Evolutionary conservation across 2,797 vertebrate genomes (phyloP).

Genomic region (Mormyrops attenuatus): DNA sequence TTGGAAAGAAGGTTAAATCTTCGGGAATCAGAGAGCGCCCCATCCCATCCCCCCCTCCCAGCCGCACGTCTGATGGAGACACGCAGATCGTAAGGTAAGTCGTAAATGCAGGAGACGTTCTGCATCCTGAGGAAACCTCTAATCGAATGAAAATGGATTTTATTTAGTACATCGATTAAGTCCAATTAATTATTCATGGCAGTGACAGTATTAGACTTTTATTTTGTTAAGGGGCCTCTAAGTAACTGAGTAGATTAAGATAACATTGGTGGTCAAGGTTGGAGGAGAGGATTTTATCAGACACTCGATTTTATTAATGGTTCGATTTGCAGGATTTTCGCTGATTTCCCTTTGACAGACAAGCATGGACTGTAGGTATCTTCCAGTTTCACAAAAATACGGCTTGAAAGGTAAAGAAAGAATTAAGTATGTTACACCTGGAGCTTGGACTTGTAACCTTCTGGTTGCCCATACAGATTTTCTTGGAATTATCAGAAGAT

Average conservation of each 20-base stretch:
- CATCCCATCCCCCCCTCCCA: not conserved
- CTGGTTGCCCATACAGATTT: not conserved
- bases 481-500: not conserved
- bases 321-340: not conserved
- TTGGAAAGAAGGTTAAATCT: conserved; percentile 21
- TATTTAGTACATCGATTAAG: conserved; percentile 75
- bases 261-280: conserved; percentile 67
- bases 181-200: conserved; percentile 99
- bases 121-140: conserved; percentile 79
- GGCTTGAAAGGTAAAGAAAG: not conserved
- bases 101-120: conserved; percentile 57
- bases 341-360: not conserved
- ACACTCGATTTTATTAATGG: conserved; percentile 45
- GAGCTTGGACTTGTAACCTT: not conserved
- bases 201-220: conserved; percentile 83
- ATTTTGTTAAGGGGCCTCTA: conserved; percentile 79
- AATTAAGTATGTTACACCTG: not conserved
- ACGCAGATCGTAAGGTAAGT: conserved; percentile 47
- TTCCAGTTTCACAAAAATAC: not conserved
- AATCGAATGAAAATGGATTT: conserved; percentile 98
- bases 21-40: not conserved
- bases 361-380: not conserved
- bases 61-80: conserved; percentile 14
- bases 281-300: conserved; percentile 66
- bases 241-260: conserved; percentile 84